A percentile compares a stretch with the other conserved stretches of the same genome.
Evolutionary conservation across 2,797 vertebrate genomes (phyloP).

Genomic region (Premnoplex brunnescens): DNA sequence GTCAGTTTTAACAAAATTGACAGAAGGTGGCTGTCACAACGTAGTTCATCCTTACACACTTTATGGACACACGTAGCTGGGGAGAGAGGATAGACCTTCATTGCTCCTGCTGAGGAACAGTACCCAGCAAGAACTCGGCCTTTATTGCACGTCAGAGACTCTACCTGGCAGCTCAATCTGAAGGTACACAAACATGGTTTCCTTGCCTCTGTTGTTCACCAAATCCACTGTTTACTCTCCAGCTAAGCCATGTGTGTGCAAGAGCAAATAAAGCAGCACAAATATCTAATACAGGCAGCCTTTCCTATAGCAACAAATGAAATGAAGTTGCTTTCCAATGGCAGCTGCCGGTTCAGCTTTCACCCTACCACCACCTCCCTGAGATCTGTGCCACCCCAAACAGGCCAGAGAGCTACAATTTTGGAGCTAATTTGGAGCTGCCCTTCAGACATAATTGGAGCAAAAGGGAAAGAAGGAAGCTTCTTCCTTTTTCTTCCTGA

Average conservation of each 20-base stretch:
- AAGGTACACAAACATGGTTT: not conserved
- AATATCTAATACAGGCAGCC: not conserved
- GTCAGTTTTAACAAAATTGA: not conserved
- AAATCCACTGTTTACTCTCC: not conserved
- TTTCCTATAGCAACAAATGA: not conserved
- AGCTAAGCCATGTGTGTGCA: not conserved
- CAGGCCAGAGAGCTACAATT: not conserved
- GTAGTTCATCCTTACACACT: not conserved
- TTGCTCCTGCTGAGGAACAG: not conserved
- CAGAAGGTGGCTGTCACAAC: not conserved
- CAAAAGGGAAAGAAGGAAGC: not conserved
- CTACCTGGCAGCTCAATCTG: not conserved
- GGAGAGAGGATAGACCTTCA: not conserved
- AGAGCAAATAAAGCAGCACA: conserved; percentile 15
- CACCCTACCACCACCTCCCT: rapidly evolving
- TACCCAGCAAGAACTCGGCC: not conserved
- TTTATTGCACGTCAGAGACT: not conserved
- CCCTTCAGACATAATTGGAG: rapidly evolving
- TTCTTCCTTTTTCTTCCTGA: not conserved
- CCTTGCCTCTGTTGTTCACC: not conserved
- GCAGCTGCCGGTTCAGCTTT: not conserved
- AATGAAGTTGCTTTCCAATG: not conserved
- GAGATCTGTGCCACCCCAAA: not conserved
- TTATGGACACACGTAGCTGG: not conserved
- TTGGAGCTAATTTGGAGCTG: not conserved